Evolutionary conservation across 2,888 invertebrate species (phyloP).

Genomic region (Andrena minutula): DNA sequence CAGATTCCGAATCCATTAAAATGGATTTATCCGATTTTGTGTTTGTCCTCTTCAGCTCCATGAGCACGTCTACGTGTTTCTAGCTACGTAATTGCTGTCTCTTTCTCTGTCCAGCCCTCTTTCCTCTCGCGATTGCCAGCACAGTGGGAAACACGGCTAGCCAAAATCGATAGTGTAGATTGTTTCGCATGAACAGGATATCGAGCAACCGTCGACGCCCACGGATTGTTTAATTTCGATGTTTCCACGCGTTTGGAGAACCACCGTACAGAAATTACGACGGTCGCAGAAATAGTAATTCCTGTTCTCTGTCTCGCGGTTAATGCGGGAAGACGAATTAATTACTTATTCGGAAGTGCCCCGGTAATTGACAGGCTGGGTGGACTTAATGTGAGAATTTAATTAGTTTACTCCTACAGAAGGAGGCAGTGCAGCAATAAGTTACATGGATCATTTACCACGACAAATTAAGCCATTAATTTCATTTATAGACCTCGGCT

Average conservation of each 20-base stretch:
- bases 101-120: neutral
- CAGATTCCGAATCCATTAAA: constrained; percentile 44
- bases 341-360: neutral
- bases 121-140: neutral
- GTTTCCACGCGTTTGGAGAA: constrained; percentile 28
- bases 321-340: neutral
- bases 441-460: no score
- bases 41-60: neutral
- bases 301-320: neutral
- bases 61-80: neutral
- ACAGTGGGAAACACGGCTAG: constrained; percentile 35
- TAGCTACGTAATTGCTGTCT: constrained; percentile 1
- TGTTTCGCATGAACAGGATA: constrained; percentile 54
- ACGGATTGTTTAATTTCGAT: constrained; percentile 39
- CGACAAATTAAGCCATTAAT: no score
- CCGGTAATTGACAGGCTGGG: no score
- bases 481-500: no score
- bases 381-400: no score
- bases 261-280: constrained; percentile 35
- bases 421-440: no score
- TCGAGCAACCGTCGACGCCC: constrained; percentile 49
- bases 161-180: constrained; percentile 61
- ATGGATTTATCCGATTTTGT: constrained; percentile 47
- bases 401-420: no score
- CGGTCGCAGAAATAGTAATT: neutral